Base-by-base conservation (phyloP, 2,888 invertebrate genomes). In the Drosophila yooni region DNA sequence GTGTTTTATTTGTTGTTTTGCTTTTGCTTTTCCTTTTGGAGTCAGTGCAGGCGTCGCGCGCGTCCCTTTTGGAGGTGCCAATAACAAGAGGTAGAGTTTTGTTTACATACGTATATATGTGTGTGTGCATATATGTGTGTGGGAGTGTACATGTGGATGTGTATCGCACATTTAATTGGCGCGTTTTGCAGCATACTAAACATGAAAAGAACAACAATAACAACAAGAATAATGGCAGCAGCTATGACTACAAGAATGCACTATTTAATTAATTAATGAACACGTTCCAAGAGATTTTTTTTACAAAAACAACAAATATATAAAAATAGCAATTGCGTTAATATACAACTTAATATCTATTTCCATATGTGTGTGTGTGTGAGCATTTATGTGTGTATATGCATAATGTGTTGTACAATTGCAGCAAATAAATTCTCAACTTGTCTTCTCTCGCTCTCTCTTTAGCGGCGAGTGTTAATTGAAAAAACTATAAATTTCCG, bases 401-500 rank as follows among this genome's bases (percentile, higher is more conserved):
- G 59, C 36, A 60, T 53, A 57, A 77, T 70, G 60, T 79, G 52
- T 60, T 80, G 31, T 57, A 63, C 60, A 58, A 77, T 58, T 79
- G 76, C 80, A 66, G 70, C 81, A 64, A 69, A 73, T 66, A 58
- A 64, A 43, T 81, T 70, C 57, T 69, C 51, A 38, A 38, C 60
- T 48, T 38, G 57, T 64, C 63, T 27, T n/a, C 59, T 57, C 34
- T 46, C 54, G 2, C 31, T 50, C n/a, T 13, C 48, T 53, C 54
- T 36, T 50, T 46, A 46, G n/a, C 36, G 52, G 66, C 60, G 62
- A 50, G 66, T 75, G 83, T 71, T 76, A 81, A 83, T 74, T 89
- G 78, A 83, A 89, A 81, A 74, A 80, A 82, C 76, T 75, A 85
- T 82, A 90, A 87, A 89, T 80, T 90, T 87, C 87, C 87, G 82